A percentile compares a stretch with the other conserved stretches of the same genome.
These are phyloP conservation scores for Apodemus speciosus DNA, from an alignment of 2,113 vertebrate species.

Conservation along the genomic window DNA sequence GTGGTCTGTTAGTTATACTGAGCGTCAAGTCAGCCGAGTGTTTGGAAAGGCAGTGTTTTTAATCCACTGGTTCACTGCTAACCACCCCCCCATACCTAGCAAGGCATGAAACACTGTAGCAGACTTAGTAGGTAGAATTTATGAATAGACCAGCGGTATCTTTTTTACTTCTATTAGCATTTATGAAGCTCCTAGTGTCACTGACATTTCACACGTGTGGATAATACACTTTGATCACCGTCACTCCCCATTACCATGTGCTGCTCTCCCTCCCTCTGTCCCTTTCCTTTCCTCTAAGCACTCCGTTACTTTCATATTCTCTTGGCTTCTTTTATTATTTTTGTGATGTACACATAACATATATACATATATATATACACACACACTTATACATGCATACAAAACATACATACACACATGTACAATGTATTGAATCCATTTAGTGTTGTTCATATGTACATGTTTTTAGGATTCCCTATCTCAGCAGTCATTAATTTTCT, in stretches of 20 bases:
- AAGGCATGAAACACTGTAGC: not conserved
- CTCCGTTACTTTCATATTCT: not conserved
- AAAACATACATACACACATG: not conserved
- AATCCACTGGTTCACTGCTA: not conserved
- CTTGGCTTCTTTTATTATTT: not conserved
- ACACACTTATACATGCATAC: not conserved
- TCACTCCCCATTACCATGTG: not conserved
- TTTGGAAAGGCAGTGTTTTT: not conserved
- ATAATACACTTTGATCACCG: not conserved
- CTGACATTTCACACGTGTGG: not conserved
- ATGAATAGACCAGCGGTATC: not conserved
- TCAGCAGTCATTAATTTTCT: not conserved
- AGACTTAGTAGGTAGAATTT: not conserved
- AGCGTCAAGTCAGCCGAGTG: not conserved
- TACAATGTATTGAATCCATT: not conserved
- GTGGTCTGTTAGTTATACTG: not conserved
- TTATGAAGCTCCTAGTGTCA: not conserved
- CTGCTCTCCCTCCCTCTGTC: not conserved
- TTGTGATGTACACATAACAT: not conserved
- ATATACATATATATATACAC: not conserved
- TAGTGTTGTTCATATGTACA: not conserved
- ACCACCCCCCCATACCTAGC: not conserved
- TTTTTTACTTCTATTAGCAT: not conserved
- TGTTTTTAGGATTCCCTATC: not conserved
- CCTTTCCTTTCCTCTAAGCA: not conserved